phyloP scores from a whole-genome alignment of 2,113 vertebrate genomes.

The Micronisus gabar region DNA sequence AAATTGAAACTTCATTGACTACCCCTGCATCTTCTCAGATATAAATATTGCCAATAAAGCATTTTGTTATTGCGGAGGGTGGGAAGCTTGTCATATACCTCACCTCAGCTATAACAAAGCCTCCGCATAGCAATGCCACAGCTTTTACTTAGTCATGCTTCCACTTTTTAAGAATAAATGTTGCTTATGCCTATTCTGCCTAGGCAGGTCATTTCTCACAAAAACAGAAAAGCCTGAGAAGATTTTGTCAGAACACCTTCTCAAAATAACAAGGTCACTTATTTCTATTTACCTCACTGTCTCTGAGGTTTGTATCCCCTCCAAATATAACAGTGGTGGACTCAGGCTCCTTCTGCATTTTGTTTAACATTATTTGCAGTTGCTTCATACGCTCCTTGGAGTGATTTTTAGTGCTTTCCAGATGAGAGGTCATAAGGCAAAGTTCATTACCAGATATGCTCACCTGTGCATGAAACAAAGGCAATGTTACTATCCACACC shows the following conservation, averaged over 20 bases:
- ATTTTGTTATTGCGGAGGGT: rapidly evolving
- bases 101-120: neutral
- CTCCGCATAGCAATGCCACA: neutral
- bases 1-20: neutral
- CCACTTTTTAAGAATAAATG: neutral
- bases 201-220: neutral
- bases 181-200: neutral
- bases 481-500: neutral
- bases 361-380: conserved; percentile 75
- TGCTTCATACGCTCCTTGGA: conserved; percentile 84
- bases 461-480: conserved; percentile 69
- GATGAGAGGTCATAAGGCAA: conserved; percentile 92
- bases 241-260: neutral
- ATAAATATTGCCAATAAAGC: neutral
- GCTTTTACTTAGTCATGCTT: neutral
- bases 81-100: neutral
- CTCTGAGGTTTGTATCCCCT: conserved; percentile 94
- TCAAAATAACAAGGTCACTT: neutral
- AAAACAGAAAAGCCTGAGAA: neutral
- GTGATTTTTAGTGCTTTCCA: conserved; percentile 90
- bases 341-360: conserved; percentile 76
- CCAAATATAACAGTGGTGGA: conserved; percentile 88
- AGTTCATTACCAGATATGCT: conserved; percentile 80
- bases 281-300: conserved; percentile 80
- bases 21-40: neutral